Conservation (phyloP, 2,113 vertebrate genomes). For the Orthonyx spaldingii region DNA sequence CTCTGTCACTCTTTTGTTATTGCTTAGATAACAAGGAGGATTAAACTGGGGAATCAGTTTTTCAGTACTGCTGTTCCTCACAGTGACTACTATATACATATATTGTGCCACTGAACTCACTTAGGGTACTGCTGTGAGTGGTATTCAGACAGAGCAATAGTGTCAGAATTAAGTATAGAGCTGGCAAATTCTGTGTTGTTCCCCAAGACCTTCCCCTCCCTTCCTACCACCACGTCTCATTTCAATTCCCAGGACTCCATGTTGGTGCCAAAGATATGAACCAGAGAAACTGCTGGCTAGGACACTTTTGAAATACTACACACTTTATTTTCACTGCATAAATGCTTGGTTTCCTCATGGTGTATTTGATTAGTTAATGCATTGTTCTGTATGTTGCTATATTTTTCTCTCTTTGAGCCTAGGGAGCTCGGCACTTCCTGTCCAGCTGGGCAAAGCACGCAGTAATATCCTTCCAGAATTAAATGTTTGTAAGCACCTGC, state of each 20-base stretch:
- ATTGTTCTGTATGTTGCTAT: not conserved
- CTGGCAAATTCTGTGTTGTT: not conserved
- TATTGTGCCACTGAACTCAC: not conserved
- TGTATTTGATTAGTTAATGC: not conserved
- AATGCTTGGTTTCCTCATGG: not conserved
- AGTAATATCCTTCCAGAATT: not conserved
- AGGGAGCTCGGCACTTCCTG: conserved; percentile 23
- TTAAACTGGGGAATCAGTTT: not conserved
- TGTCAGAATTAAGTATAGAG: not conserved
- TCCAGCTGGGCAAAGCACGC: conserved; percentile 26
- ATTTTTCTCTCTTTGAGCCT: not conserved
- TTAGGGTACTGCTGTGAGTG: not conserved
- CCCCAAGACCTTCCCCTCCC: not conserved
- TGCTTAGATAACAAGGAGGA: not conserved
- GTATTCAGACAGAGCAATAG: not conserved
- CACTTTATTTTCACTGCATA: not conserved
- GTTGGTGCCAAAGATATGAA: not conserved
- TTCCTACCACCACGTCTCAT: not conserved
- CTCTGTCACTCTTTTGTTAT: not conserved
- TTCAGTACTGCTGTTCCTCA: not conserved
- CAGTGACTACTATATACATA: not conserved
- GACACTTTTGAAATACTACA: not conserved
- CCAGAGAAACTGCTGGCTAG: not conserved
- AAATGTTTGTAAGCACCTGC: not conserved
- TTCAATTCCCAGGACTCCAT: not conserved